Evolutionary conservation across 2,888 invertebrate species (phyloP), one percentile per base, ranked within the genome.

Genomic region (Stegana nigrithorax): DNA sequence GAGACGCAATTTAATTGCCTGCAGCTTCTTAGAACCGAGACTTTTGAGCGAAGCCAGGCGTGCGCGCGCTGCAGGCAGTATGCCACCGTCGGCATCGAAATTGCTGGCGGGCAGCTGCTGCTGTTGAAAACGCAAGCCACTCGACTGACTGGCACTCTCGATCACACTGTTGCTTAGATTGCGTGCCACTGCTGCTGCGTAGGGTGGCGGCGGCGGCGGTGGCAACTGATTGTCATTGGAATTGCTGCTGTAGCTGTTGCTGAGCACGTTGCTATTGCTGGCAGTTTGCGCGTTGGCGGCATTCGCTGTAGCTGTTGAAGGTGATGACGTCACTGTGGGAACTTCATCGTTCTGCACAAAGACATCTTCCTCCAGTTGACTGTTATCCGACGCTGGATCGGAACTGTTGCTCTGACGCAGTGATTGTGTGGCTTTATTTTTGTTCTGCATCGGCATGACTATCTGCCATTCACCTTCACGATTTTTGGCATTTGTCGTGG

Each of bases 1-100:
- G 29, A 91, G 81, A 66, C 89, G 89, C 81, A 90, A 89, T 74
- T 88, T 89, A n/a, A 91, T 85, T 44, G 88, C 88, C 23, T 89
- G 88, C 44, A 91, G 83, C 78, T 91, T 91, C 71, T 91, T 91
- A 0, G 90, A 89, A n/a, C 91, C 91, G 64, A 91, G 83, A 72
- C 91, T 90, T 75, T 90, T 91, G 4, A 91, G 84, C 64, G 89
- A 90, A 69, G 89, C 89, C 1, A 91, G 83, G 50, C 90, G 87
- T 1, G 91, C 90, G 60, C 88, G 82, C 0, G 86, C 86, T 7
- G 85, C 81, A 8, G 86, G 86, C 65, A 86, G 65, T 26, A 86
- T 74, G 14, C 84, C 76, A 62, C 64, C 66, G 14, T 75, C 64
- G n/a, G 42, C 75, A 63, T 78, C 77, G 6, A 66, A 68, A 51